Conservation (phyloP, 1,140 invertebrate genomes). For the Aphelenchoides besseyi region DNA sequence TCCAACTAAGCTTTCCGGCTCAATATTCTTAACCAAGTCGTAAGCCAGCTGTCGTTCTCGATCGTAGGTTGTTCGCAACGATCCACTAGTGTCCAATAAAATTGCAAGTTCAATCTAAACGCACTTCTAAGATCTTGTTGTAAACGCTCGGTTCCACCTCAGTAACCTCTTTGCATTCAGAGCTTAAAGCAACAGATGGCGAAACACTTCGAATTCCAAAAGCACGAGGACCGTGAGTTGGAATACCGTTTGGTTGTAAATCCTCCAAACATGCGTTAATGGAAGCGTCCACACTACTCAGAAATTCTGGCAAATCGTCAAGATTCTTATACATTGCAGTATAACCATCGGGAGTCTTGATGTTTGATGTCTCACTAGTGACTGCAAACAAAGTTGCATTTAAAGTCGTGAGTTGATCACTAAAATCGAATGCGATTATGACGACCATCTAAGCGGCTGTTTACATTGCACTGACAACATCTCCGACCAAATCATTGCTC, state of each 20-base stretch:
- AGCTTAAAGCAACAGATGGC: neutral
- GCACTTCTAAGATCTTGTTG: neutral
- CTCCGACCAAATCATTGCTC: slow-evolving; percentile 24
- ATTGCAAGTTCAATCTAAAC: slow-evolving; percentile 48
- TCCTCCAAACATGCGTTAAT: slow-evolving; percentile 24
- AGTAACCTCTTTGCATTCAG: neutral
- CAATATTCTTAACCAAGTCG: slow-evolving; percentile 39
- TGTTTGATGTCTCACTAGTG: neutral
- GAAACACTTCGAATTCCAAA: slow-evolving; percentile 20
- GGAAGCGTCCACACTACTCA: neutral
- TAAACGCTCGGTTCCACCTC: neutral
- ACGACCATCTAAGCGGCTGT: neutral
- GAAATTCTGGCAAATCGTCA: neutral
- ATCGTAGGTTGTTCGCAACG: slow-evolving; percentile 44
- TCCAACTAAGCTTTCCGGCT: neutral
- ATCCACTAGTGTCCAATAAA: slow-evolving; percentile 53
- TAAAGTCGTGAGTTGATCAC: slow-evolving; percentile 33
- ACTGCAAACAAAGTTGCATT: slow-evolving; percentile 25
- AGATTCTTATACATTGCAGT: neutral
- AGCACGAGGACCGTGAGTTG: neutral
- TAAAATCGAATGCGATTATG: slow-evolving; percentile 16
- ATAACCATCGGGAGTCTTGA: neutral
- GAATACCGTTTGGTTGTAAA: neutral
- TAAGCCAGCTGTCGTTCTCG: slow-evolving; percentile 43
- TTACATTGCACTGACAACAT: neutral